These are phyloP conservation scores for Colistium nudipinnis DNA, from an alignment of 2,113 vertebrate genomes.

Conservation along the genomic window DNA sequence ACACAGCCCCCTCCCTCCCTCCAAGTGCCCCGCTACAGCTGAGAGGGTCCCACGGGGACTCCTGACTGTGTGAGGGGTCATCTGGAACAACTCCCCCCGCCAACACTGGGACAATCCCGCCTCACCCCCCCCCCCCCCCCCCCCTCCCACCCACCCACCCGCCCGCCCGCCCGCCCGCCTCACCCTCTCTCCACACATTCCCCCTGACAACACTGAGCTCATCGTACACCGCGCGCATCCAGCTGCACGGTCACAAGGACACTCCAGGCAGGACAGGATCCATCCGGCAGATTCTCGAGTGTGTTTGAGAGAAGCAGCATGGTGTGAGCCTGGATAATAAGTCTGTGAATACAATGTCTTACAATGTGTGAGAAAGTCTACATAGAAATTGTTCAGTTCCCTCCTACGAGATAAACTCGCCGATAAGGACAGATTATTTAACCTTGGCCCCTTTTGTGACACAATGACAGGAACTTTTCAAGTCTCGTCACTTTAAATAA, in stretches of 20 bases:
- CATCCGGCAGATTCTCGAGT: constrained; percentile 3
- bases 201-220: constrained; percentile 64
- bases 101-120: neutral
- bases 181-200: constrained; percentile 28
- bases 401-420: neutral
- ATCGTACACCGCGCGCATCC: constrained; percentile 51
- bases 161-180: neutral
- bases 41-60: constrained; percentile 64
- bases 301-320: neutral
- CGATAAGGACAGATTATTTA: neutral
- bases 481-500: constrained; percentile 1
- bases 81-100: too few relatives aligned
- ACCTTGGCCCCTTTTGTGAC: neutral
- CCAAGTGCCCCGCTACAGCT: constrained; percentile 72
- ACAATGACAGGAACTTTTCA: neutral
- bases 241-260: constrained; percentile 50
- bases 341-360: neutral
- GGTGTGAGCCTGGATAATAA: neutral
- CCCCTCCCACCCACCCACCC: neutral
- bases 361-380: neutral
- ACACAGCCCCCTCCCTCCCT: neutral
- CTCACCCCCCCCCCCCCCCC: constrained; percentile 15
- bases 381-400: neutral
- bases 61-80: constrained; percentile 64
- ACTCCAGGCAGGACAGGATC: constrained; percentile 16